Percentiles rank a stretch among this genome's conserved stretches.
Conservation (phyloP, 2,797 vertebrate genomes). For the Fundulus diaphanus region DNA sequence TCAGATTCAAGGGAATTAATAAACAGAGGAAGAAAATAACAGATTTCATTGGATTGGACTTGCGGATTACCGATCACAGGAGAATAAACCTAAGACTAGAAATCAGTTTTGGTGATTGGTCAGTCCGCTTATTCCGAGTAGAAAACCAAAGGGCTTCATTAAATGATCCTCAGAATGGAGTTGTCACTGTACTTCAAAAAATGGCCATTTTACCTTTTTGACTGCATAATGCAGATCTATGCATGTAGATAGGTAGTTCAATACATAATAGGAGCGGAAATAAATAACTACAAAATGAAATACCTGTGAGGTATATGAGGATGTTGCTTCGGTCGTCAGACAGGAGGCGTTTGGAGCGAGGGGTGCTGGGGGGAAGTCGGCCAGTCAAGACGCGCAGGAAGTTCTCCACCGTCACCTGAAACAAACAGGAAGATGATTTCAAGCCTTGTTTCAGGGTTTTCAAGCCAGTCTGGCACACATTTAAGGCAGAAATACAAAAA, state of each 20-base stretch:
- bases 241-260: no score
- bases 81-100: neutral
- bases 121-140: no score
- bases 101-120: neutral
- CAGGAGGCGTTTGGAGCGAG: conserved; percentile 94
- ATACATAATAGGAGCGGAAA: neutral
- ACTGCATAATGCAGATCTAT: no score
- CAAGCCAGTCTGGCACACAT: neutral
- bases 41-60: neutral
- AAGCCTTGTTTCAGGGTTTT: neutral
- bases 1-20: neutral
- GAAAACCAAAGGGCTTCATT: no score
- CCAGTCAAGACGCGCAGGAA: conserved; percentile 95
- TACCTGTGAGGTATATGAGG: conserved; percentile 98
- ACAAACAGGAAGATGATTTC: conserved; percentile 14
- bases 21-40: neutral
- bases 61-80: neutral
- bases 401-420: conserved; percentile 96
- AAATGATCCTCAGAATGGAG: no score
- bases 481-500: no score
- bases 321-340: conserved; percentile 99
- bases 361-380: conserved; percentile 92
- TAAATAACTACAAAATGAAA: conserved; percentile 3
- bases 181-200: no score
- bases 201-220: neutral